Conservation (phyloP, 2,797 vertebrate species). For the Champsocephalus gunnari region DNA sequence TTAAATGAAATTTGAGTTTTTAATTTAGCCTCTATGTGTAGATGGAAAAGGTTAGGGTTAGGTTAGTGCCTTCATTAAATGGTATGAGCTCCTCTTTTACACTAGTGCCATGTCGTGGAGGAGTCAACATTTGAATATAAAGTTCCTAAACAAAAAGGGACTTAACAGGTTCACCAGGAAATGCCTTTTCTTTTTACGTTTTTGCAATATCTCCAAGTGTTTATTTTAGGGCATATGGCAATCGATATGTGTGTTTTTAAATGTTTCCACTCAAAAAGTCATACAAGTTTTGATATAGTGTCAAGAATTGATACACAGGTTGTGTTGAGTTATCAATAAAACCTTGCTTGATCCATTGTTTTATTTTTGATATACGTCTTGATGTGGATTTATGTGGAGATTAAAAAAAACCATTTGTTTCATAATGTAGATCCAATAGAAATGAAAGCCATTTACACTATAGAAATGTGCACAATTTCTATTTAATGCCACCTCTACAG, state of each 20-base stretch:
- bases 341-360: neutral
- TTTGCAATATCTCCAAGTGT: too few relatives aligned
- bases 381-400: neutral
- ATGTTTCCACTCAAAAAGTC: too few relatives aligned
- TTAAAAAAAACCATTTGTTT: neutral
- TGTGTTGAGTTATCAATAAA: neutral
- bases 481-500: neutral
- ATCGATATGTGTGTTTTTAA: too few relatives aligned
- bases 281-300: too few relatives aligned
- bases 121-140: neutral
- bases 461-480: neutral
- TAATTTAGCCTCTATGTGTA: neutral
- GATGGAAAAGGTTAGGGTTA: neutral
- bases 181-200: too few relatives aligned
- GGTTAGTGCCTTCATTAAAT: neutral
- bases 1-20: neutral
- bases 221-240: too few relatives aligned
- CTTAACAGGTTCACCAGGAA: too few relatives aligned
- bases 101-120: neutral
- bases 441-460: neutral
- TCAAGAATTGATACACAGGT: too few relatives aligned
- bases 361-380: neutral
- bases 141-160: neutral
- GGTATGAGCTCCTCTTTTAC: neutral
- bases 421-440: neutral